phyloP scores from a whole-genome alignment of 1,140 invertebrate species.

The Neelides sp. region DNA sequence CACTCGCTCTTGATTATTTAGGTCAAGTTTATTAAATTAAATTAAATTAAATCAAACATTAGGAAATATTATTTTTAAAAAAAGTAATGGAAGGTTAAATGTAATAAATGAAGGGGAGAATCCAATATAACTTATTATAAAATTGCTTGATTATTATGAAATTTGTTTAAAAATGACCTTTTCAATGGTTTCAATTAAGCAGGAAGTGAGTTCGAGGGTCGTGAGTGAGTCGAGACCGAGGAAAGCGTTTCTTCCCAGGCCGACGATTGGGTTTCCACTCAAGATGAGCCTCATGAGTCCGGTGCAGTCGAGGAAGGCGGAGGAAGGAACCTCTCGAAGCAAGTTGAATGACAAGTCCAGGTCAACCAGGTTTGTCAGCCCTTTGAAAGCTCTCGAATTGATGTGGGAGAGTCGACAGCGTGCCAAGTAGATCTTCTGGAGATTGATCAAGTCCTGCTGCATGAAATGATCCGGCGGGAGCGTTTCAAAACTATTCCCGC shows the following conservation, averaged over 20 bases:
- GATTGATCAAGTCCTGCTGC: conserved; percentile 61
- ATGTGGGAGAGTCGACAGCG: conserved; percentile 61
- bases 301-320: conserved; percentile 59
- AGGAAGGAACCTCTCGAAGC: conserved; percentile 57
- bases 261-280: conserved; percentile 63
- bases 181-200: conserved; percentile 60
- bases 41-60: no score
- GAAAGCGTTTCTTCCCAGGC: conserved; percentile 60
- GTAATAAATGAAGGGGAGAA: no score
- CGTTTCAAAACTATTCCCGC: conserved; percentile 62
- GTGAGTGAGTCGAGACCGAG: conserved; percentile 56
- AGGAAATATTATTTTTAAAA: no score
- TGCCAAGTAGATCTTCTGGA: conserved; percentile 70
- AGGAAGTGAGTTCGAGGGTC: conserved; percentile 66
- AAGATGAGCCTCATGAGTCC: conserved; percentile 67
- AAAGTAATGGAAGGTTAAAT: no score
- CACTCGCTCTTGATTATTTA: no score
- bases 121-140: no score
- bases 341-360: conserved; percentile 72
- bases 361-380: conserved; percentile 74
- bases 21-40: no score
- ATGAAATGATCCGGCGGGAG: conserved; percentile 62
- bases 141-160: no score
- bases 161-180: conserved; percentile 33
- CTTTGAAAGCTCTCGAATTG: conserved; percentile 61